Evolutionary conservation across 1,140 invertebrate species (phyloP).

Genomic region (Drosophila dunni): DNA sequence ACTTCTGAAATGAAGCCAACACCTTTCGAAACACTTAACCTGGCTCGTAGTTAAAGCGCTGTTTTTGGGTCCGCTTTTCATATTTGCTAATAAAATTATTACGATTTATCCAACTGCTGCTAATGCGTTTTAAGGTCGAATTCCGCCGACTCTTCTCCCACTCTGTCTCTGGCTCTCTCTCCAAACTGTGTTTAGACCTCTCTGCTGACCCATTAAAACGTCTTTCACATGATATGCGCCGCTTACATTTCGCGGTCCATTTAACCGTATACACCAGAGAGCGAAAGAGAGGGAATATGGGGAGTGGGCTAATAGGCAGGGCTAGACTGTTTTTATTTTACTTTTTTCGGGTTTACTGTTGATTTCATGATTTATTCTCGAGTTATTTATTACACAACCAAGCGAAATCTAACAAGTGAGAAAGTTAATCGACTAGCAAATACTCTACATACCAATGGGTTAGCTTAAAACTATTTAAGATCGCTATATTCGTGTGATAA

Average conservation of each 20-base stretch:
- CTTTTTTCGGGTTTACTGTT: constrained; percentile 4
- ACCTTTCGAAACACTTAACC: constrained; percentile 65
- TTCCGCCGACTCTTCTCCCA: constrained; percentile 1
- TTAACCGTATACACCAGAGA: constrained; percentile 56
- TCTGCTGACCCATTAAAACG: constrained; percentile 73
- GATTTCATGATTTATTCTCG: constrained; percentile 36
- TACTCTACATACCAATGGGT: constrained; percentile 3
- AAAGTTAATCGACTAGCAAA: constrained; percentile 7
- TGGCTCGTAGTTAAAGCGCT: constrained; percentile 42
- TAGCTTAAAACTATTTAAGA: neutral
- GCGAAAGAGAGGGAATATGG: neutral
- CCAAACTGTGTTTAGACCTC: neutral
- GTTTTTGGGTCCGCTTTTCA: constrained; percentile 52
- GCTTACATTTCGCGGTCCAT: constrained; percentile 75
- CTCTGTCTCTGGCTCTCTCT: neutral
- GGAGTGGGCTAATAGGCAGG: neutral
- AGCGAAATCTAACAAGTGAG: constrained; percentile 26
- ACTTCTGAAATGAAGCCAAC: constrained; percentile 74
- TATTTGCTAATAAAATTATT: constrained; percentile 83
- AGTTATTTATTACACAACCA: constrained; percentile 69
- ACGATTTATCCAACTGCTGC: constrained; percentile 68
- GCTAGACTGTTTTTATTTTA: neutral
- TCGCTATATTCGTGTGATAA: neutral
- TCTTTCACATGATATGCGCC: constrained; percentile 56
- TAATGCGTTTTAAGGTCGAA: constrained; percentile 80